Evolutionary conservation across 2,113 vertebrate genomes (phyloP).

Genomic region (Butastur rufipennis): DNA sequence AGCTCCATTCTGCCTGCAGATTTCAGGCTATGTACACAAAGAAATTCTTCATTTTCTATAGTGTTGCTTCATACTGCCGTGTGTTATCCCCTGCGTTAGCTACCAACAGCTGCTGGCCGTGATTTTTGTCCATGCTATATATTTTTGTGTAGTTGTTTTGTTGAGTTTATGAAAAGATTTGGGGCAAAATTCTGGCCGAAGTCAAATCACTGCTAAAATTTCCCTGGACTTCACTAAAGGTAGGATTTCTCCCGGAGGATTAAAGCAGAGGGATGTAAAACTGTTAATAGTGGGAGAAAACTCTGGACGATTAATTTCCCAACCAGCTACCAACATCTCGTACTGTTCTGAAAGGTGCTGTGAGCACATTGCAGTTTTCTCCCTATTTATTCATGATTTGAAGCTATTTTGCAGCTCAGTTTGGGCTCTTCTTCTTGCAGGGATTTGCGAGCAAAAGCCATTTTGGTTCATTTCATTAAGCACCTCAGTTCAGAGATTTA

Average conservation of each 20-base stretch:
- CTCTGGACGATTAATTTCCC: background rate
- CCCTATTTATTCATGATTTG: background rate
- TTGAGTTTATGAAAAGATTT: background rate
- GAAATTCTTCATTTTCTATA: background rate
- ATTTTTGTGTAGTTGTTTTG: background rate
- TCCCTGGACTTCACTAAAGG: background rate
- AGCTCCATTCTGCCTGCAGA: background rate
- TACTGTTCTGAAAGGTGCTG: background rate
- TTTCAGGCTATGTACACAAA: background rate
- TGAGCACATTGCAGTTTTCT: background rate
- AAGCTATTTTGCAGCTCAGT: background rate
- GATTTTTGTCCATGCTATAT: background rate
- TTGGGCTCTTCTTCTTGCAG: background rate
- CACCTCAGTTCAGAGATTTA: conserved; percentile 46
- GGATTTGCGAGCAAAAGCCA: conserved; percentile 44
- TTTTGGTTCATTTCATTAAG: conserved; percentile 55
- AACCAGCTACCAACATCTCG: rapidly evolving
- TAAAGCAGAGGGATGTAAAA: background rate
- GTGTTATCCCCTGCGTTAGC: rapidly evolving
- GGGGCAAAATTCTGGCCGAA: background rate
- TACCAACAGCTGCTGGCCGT: background rate
- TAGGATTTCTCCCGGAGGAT: background rate
- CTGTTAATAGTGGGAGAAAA: background rate
- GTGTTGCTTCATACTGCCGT: background rate
- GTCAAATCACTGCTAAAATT: background rate